These are phyloP conservation scores for Sebastes schlegelii DNA, from an alignment of 2,113 vertebrate genomes.

Conservation along the genomic window DNA sequence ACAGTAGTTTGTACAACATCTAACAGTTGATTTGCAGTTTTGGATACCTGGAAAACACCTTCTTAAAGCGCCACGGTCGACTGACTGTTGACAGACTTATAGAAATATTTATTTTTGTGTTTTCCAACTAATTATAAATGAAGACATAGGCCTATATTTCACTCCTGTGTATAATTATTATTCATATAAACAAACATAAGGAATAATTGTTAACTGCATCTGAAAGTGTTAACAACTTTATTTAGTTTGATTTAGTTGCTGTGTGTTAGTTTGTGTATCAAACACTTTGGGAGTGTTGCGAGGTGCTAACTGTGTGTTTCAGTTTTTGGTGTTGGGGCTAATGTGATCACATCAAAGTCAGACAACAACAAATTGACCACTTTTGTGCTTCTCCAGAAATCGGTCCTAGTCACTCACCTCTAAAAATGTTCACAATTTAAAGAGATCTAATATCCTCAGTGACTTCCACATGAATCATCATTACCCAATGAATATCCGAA, in stretches of 20 bases:
- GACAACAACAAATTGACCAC: constrained; percentile 13
- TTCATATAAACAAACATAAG: neutral
- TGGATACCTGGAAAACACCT: neutral
- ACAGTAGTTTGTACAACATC: constrained; percentile 2
- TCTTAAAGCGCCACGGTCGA: neutral
- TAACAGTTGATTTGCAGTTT: constrained; percentile 2
- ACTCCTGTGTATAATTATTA: neutral
- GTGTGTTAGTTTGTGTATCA: constrained; percentile 8
- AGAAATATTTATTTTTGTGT: neutral
- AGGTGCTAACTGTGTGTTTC: neutral
- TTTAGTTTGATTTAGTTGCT: neutral
- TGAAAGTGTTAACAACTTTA: neutral
- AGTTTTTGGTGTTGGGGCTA: neutral
- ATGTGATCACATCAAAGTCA: constrained; percentile 20
- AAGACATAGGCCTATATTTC: neutral
- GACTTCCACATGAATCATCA: constrained; percentile 3
- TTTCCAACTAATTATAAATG: neutral
- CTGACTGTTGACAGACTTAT: neutral
- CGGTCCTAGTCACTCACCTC: neutral
- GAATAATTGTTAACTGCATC: neutral
- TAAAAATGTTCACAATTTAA: neutral
- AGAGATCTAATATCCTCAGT: neutral
- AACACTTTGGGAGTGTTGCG: neutral
- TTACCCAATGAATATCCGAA: constrained; percentile 3
- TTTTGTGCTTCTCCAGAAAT: neutral